Conservation (phyloP, 2,113 vertebrate genomes). For the Willisornis vidua region DNA sequence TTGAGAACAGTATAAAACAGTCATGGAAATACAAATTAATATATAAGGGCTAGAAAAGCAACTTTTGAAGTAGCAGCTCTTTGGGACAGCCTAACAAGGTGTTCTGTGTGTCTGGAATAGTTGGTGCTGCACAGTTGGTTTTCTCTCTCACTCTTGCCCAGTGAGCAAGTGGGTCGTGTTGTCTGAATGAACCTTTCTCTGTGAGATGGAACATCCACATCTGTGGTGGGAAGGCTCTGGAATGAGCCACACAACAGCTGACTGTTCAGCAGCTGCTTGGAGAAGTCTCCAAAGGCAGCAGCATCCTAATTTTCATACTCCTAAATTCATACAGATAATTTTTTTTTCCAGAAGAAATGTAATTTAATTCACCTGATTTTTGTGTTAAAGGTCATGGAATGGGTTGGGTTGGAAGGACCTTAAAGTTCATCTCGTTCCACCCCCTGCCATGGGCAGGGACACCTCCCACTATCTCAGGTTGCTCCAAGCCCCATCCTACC, state of each 20-base stretch:
- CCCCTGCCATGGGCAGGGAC: background rate
- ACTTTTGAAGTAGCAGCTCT: background rate
- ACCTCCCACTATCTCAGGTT: accelerated
- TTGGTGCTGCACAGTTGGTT: background rate
- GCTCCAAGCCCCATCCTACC: background rate
- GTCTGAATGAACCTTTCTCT: background rate
- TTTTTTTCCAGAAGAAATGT: background rate
- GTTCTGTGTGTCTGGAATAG: background rate
- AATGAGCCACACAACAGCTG: background rate
- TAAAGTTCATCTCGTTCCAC: background rate
- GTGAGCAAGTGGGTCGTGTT: background rate
- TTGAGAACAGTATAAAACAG: background rate
- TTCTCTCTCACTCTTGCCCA: background rate
- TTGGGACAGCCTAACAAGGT: background rate
- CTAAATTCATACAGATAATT: background rate
- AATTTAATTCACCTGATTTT: background rate
- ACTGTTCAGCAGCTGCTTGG: background rate
- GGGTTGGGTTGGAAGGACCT: background rate
- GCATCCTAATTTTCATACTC: background rate
- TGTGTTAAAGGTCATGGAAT: background rate
- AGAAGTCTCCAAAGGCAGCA: background rate
- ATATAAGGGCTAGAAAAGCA: background rate
- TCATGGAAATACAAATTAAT: background rate
- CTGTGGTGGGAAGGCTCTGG: background rate
- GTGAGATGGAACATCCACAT: background rate